Evolutionary conservation across 2,888 invertebrate species (phyloP).

Genomic region (Eristalis arbustorum): DNA sequence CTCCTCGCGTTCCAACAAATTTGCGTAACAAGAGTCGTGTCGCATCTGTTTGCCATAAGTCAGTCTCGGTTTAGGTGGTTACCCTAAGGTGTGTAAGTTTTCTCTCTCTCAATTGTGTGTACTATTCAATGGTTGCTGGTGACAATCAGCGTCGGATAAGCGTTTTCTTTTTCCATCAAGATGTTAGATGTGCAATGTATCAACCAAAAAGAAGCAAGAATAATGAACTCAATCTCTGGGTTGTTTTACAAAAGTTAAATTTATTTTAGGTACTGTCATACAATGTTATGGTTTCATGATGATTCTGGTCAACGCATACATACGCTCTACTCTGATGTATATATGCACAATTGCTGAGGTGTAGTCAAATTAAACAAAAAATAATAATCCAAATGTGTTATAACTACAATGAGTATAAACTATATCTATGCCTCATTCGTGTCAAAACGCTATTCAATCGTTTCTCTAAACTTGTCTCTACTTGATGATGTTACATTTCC

Average conservation of each 20-base stretch:
- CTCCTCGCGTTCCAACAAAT: too few relatives aligned
- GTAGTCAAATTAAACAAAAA: conserved; percentile 37
- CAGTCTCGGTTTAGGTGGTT: too few relatives aligned
- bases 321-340: background rate
- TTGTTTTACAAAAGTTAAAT: conserved; percentile 52
- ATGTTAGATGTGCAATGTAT: background rate
- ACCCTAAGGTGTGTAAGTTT: too few relatives aligned
- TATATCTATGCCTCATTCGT: background rate
- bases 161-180: too few relatives aligned
- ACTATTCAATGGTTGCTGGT: too few relatives aligned
- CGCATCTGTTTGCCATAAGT: too few relatives aligned
- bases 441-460: conserved; percentile 1
- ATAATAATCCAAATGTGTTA: conserved; percentile 6
- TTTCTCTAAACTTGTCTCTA: background rate
- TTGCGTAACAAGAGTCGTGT: too few relatives aligned
- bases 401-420: conserved; percentile 24
- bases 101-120: too few relatives aligned
- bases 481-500: background rate
- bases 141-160: too few relatives aligned
- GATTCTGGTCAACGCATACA: conserved; percentile 41
- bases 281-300: conserved; percentile 48
- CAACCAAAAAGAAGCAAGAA: background rate
- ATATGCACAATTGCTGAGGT: conserved; percentile 1
- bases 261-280: conserved; percentile 66
- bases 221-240: background rate